Evolutionary conservation across 2,797 vertebrate genomes (phyloP).

Genomic region (Amblyraja radiata): DNA sequence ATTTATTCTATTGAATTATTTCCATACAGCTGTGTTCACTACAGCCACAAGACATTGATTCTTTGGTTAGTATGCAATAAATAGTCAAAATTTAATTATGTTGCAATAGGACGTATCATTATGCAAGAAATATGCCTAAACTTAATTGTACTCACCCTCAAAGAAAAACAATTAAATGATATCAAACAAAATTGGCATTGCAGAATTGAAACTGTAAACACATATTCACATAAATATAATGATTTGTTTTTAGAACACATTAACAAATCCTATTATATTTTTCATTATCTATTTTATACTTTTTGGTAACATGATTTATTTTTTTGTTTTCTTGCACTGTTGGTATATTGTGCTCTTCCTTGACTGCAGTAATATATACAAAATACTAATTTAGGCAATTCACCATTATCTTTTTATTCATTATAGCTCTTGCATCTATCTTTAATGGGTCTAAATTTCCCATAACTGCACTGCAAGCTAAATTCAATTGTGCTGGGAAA

Average conservation of each 20-base stretch:
- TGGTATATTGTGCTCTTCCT: neutral
- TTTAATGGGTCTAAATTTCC: neutral
- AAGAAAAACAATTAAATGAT: neutral
- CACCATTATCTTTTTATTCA: neutral
- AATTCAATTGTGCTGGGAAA: too few species aligned
- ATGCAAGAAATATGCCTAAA: neutral
- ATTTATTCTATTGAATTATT: neutral
- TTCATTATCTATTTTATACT: neutral
- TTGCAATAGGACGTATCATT: neutral
- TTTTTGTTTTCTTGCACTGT: neutral
- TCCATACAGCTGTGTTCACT: neutral
- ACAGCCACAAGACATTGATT: neutral
- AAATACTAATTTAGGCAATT: neutral
- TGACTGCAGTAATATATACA: neutral
- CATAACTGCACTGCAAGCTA: too few species aligned
- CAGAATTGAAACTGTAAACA: neutral
- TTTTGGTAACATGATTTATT: neutral
- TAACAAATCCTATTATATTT: neutral
- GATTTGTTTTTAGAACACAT: neutral
- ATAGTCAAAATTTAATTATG: neutral
- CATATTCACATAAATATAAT: neutral
- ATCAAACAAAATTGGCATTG: neutral
- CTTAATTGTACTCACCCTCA: neutral
- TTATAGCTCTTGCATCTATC: too few species aligned
- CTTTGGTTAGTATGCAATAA: neutral